Conservation (phyloP, 2,797 vertebrate genomes). For the Synanceia verrucosa region DNA sequence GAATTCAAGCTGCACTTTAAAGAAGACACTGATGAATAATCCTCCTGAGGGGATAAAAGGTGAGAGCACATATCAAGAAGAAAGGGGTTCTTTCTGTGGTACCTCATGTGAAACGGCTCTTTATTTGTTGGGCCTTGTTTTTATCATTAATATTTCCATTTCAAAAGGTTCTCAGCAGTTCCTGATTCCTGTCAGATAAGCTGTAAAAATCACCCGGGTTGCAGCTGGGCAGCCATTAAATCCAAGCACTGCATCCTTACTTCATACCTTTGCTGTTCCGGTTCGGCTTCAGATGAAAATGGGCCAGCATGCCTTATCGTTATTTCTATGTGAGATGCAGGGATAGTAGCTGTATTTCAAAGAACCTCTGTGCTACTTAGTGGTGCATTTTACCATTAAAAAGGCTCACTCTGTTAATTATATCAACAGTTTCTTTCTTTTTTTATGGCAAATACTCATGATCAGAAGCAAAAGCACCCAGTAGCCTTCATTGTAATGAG, state of each 20-base stretch:
- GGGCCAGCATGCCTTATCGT: neutral
- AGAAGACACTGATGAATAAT: neutral
- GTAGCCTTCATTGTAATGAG: neutral
- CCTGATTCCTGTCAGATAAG: neutral
- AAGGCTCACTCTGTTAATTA: neutral
- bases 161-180: conserved; percentile 22
- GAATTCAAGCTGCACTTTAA: neutral
- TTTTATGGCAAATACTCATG: neutral
- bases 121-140: conserved; percentile 22
- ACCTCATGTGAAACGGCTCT: neutral
- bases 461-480: neutral
- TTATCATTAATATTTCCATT: conserved; percentile 36
- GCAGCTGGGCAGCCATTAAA: conserved; percentile 10
- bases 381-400: neutral
- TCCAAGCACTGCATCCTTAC: neutral
- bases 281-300: neutral
- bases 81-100: neutral
- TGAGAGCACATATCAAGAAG: neutral
- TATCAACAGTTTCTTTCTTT: neutral
- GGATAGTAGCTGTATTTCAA: neutral
- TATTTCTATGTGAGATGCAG: neutral
- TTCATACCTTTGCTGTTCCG: neutral
- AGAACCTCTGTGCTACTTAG: neutral
- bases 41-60: conserved; percentile 1
- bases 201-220: conserved; percentile 1